These are phyloP conservation scores for Remorina albescens DNA, from an alignment of 2,797 vertebrate genomes.

Conservation along the genomic window DNA sequence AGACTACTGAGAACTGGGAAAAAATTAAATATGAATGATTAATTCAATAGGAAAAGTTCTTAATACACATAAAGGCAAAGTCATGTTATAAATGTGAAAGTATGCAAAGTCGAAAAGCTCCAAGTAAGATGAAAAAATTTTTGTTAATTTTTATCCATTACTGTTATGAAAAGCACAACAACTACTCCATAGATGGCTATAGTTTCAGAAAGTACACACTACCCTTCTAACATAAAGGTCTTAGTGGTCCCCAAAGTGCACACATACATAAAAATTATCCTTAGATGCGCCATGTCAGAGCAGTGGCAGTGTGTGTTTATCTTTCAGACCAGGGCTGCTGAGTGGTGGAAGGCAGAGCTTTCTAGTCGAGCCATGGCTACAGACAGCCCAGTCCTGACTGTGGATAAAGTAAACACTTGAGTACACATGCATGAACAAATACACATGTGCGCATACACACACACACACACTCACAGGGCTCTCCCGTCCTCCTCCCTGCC, in stretches of 20 bases:
- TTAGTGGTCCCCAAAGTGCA: conserved; percentile 55
- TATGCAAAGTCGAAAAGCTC: neutral
- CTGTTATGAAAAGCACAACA: conserved; percentile 4
- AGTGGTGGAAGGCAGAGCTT: conserved; percentile 73
- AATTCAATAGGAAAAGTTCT: neutral
- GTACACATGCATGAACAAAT: conserved; percentile 53
- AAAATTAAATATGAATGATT: neutral
- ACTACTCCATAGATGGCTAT: conserved; percentile 15
- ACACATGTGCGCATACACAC: conserved; percentile 46
- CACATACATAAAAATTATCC: conserved; percentile 58
- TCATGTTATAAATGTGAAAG: neutral
- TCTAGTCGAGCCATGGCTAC: conserved; percentile 69
- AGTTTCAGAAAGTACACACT: conserved; percentile 39
- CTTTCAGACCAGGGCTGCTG: conserved; percentile 60
- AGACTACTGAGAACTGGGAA: neutral
- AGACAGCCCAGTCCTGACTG: conserved; percentile 75
- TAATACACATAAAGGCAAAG: too few species aligned
- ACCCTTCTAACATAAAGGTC: conserved; percentile 36
- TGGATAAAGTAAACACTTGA: conserved; percentile 82
- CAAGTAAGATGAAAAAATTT: conserved; percentile 4
- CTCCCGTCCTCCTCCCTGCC: conserved; percentile 84
- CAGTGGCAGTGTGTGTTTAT: conserved; percentile 73
- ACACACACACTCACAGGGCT: conserved; percentile 60
- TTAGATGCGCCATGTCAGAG: conserved; percentile 68
- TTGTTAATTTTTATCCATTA: conserved; percentile 11